phyloP scores from a whole-genome alignment of 2,113 vertebrate genomes.

The Actinemys pallida region DNA sequence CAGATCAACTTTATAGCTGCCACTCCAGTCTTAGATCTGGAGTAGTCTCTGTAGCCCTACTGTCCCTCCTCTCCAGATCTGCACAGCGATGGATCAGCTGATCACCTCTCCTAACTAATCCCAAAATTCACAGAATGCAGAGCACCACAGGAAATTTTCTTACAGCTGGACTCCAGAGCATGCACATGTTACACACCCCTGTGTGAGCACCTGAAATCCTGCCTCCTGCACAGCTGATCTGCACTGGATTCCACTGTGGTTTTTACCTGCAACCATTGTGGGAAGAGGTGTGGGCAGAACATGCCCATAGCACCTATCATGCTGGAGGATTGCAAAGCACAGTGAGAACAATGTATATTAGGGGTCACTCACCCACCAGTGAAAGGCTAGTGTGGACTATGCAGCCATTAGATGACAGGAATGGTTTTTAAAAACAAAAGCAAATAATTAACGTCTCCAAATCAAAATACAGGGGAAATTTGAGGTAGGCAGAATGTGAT shows the following conservation, averaged over 20 bases:
- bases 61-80: neutral
- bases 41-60: neutral
- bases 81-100: neutral
- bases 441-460: neutral
- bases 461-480: neutral
- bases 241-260: neutral
- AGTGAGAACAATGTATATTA: neutral
- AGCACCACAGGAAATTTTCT: neutral
- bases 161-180: neutral
- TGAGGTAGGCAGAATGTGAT: neutral
- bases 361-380: neutral
- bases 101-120: neutral
- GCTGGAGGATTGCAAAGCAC: neutral
- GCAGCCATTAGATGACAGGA: neutral
- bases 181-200: neutral
- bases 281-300: neutral
- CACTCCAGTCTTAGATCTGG: neutral
- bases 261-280: neutral
- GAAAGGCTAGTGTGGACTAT: neutral
- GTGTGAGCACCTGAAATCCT: neutral
- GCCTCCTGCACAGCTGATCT: neutral
- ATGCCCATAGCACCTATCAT: fast-evolving
- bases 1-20: neutral
- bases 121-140: neutral
- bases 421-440: neutral